Evolutionary conservation across 2,113 vertebrate genomes (phyloP).

Genomic region (Aleadryas rufinucha): DNA sequence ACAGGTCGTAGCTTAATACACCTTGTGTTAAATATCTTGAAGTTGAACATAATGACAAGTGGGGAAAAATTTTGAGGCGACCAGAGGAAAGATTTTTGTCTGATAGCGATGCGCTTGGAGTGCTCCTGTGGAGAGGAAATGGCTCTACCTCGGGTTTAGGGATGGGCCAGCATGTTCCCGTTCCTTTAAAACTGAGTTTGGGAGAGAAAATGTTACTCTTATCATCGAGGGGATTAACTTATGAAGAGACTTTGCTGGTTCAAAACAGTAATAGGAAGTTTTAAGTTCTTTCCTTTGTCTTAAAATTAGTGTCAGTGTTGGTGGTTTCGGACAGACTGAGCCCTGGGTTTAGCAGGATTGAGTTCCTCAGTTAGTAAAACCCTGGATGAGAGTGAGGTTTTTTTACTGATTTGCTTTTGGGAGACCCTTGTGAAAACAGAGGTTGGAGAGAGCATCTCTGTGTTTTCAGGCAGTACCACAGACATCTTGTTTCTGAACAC

Average conservation of each 20-base stretch:
- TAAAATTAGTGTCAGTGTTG: background rate
- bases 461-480: background rate
- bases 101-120: background rate
- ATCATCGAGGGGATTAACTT: background rate
- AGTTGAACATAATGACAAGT: background rate
- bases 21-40: fast-evolving
- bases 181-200: background rate
- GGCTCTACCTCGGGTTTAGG: background rate
- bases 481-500: background rate
- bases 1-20: background rate
- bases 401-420: background rate
- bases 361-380: background rate
- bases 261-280: background rate
- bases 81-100: background rate
- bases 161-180: fast-evolving
- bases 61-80: background rate
- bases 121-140: background rate
- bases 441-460: background rate
- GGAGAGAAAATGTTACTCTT: background rate
- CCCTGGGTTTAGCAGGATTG: background rate
- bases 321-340: background rate
- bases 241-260: background rate
- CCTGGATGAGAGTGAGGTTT: background rate
- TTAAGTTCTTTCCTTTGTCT: background rate
- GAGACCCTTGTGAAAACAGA: background rate